These are phyloP conservation scores for Otolemur garnettii DNA, from an alignment of 2,113 vertebrate species.

Conservation along the genomic window DNA sequence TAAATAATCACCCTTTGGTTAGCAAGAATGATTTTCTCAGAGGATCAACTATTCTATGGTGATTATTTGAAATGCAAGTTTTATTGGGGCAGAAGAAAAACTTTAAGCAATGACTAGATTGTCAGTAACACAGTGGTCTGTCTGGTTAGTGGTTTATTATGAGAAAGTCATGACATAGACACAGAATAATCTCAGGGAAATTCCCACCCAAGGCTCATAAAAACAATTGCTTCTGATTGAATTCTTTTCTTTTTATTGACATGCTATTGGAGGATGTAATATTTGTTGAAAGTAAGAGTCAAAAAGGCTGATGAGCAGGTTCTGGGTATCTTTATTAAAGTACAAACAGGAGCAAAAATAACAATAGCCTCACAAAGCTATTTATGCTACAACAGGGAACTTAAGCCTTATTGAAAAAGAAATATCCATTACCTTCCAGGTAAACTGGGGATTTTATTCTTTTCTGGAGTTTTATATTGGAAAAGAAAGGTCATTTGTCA, in stretches of 20 bases:
- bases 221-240: constrained; percentile 58
- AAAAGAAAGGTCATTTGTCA: neutral
- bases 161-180: constrained; percentile 50
- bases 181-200: constrained; percentile 52
- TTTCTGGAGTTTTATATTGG: neutral
- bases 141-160: constrained; percentile 65
- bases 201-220: constrained; percentile 66
- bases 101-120: constrained; percentile 81
- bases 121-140: constrained; percentile 63
- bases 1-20: constrained; percentile 84
- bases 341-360: neutral
- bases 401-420: neutral
- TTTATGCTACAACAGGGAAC: neutral
- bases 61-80: constrained; percentile 82
- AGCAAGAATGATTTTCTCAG: constrained; percentile 76
- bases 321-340: constrained; percentile 49
- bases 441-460: neutral
- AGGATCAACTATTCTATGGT: constrained; percentile 75
- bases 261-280: constrained; percentile 79
- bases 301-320: constrained; percentile 68
- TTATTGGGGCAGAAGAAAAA: constrained; percentile 72
- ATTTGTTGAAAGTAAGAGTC: constrained; percentile 76
- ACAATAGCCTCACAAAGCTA: neutral
- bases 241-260: constrained; percentile 73
- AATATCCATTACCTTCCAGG: neutral